Evolutionary conservation across 1,140 invertebrate species (phyloP).

Genomic region (Drosophila sucinea): DNA sequence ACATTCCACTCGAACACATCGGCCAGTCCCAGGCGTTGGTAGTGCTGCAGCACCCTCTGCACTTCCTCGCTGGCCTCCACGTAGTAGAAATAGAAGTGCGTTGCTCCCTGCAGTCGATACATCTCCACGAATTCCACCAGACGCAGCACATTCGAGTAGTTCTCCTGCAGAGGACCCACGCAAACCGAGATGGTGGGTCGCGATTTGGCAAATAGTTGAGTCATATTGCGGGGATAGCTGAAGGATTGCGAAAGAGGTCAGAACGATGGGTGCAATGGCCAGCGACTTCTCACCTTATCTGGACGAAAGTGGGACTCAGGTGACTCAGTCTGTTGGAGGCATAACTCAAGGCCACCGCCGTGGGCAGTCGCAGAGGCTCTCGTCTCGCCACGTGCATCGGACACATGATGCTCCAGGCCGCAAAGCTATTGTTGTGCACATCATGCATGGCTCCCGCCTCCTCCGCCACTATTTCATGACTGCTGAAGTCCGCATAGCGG

Average conservation of each 20-base stretch:
- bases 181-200: slow-evolving; percentile 85
- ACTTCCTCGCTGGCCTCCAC: slow-evolving; percentile 85
- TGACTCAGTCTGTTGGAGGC: slow-evolving; percentile 66
- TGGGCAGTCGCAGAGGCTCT: slow-evolving; percentile 53
- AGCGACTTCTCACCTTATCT: slow-evolving; percentile 59
- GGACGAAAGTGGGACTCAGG: slow-evolving; percentile 68
- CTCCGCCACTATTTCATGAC: slow-evolving; percentile 60
- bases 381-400: slow-evolving; percentile 53
- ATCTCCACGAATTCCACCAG: slow-evolving; percentile 88
- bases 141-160: slow-evolving; percentile 84
- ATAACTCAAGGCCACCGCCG: slow-evolving; percentile 69
- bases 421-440: slow-evolving; percentile 71
- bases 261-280: not conserved
- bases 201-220: slow-evolving; percentile 58
- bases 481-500: slow-evolving; percentile 61
- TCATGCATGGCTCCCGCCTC: slow-evolving; percentile 70
- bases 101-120: slow-evolving; percentile 86
- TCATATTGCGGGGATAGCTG: slow-evolving; percentile 75
- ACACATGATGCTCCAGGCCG: slow-evolving; percentile 76
- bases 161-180: slow-evolving; percentile 87
- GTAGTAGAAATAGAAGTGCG: slow-evolving; percentile 88
- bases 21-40: slow-evolving; percentile 83
- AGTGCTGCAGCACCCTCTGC: slow-evolving; percentile 84
- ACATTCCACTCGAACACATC: slow-evolving; percentile 86
- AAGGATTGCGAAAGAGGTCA: too few relatives aligned